A percentile compares a stretch with the other conserved stretches of the same genome.
These are phyloP conservation scores for Panurus biarmicus DNA, from an alignment of 2,113 vertebrate species.

Conservation along the genomic window DNA sequence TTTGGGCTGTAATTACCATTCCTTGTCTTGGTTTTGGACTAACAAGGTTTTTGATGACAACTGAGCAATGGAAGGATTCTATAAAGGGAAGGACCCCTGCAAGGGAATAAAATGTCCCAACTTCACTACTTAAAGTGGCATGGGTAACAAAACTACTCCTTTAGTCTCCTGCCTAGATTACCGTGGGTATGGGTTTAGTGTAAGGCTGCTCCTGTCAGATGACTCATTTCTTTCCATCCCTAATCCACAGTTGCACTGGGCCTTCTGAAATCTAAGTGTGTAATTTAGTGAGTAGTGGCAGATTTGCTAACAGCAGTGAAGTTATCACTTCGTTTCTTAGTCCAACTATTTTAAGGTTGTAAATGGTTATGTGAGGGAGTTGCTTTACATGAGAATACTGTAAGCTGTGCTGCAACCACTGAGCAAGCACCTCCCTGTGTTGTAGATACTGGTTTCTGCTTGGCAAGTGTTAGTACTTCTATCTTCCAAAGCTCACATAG, in stretches of 20 bases:
- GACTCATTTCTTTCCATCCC: background rate
- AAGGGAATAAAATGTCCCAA: background rate
- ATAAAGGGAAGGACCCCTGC: background rate
- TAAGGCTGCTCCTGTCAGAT: background rate
- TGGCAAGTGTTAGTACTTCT: background rate
- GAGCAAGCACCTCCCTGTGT: background rate
- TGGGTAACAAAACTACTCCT: background rate
- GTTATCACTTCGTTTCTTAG: background rate
- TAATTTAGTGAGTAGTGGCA: background rate
- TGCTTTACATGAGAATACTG: background rate
- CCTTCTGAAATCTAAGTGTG: background rate
- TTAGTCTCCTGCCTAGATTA: background rate
- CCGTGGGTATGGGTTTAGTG: background rate
- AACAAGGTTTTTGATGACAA: background rate
- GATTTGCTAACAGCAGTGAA: background rate
- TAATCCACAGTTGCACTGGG: background rate
- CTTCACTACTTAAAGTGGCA: background rate
- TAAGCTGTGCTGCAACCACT: background rate
- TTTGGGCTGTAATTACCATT: background rate
- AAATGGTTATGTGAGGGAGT: background rate
- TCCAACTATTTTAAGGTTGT: background rate
- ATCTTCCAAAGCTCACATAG: background rate
- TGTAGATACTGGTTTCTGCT: background rate
- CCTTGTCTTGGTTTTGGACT: background rate
- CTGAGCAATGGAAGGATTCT: background rate